Percentiles rank a stretch among this genome's conserved stretches.
Conservation (phyloP, 2,113 vertebrate species). For the Marmota flaviventris region DNA sequence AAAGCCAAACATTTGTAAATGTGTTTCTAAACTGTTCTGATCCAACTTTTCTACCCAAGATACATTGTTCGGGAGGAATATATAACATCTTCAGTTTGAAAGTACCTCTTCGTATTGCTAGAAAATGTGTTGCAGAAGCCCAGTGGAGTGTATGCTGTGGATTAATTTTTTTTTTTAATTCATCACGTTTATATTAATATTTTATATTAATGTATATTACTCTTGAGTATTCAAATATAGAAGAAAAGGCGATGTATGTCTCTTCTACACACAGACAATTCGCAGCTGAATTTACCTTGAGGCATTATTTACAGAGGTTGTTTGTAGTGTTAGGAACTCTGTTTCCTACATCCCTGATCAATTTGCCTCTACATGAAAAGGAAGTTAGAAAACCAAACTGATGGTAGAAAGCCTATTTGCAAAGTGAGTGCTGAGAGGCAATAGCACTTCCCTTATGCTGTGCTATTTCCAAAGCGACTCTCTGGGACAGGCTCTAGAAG, state of each 20-base stretch:
- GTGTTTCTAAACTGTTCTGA: constrained; percentile 6
- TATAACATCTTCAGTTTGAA: constrained; percentile 31
- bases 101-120: neutral
- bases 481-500: neutral
- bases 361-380: constrained; percentile 45
- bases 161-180: neutral
- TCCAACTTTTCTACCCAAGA: constrained; percentile 14
- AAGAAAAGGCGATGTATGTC: constrained; percentile 16
- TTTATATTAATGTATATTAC: neutral
- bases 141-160: neutral
- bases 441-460: neutral
- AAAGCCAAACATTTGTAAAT: constrained; percentile 1
- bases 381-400: neutral
- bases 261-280: neutral
- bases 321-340: neutral
- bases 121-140: neutral
- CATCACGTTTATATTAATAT: constrained; percentile 28
- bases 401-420: neutral
- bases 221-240: constrained; percentile 17
- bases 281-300: constrained; percentile 45
- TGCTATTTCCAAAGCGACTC: neutral
- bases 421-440: neutral
- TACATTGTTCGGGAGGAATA: neutral
- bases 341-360: constrained; percentile 33
- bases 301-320: constrained; percentile 44